Evolutionary conservation across 1,140 invertebrate species (phyloP).

Genomic region (Drosophila takahashii): DNA sequence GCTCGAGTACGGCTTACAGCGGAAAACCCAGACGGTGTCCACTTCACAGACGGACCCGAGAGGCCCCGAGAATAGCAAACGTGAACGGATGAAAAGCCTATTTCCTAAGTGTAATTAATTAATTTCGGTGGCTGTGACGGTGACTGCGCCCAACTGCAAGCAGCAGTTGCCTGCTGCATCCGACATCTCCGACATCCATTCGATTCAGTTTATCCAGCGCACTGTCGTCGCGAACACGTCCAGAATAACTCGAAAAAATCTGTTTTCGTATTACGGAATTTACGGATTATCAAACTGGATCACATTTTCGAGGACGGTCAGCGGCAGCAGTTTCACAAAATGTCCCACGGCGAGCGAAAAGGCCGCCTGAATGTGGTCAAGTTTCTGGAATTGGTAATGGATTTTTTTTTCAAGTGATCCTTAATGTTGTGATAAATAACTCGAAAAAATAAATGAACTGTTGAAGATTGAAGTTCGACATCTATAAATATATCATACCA

Average conservation of each 20-base stretch:
- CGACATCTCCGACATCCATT: constrained; percentile 1
- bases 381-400: constrained; percentile 82
- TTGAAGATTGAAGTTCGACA: background rate
- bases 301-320: constrained; percentile 47
- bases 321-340: constrained; percentile 54
- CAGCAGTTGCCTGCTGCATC: constrained; percentile 21
- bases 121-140: constrained; percentile 59
- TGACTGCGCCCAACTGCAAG: constrained; percentile 29
- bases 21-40: constrained; percentile 30
- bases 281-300: constrained; percentile 22
- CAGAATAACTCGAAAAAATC: background rate
- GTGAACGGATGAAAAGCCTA: constrained; percentile 66
- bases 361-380: constrained; percentile 78
- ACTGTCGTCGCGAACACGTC: constrained; percentile 48
- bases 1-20: constrained; percentile 56
- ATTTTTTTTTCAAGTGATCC: constrained; percentile 8
- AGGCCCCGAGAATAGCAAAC: constrained; percentile 14
- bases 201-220: constrained; percentile 61
- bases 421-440: background rate
- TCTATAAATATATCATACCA: background rate
- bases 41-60: constrained; percentile 25
- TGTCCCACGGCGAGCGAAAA: constrained; percentile 80
- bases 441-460: background rate
- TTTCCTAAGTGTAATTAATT: constrained; percentile 84
- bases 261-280: background rate